Evolutionary conservation across 2,888 invertebrate species (phyloP).

Genomic region (Spodoptera picta): DNA sequence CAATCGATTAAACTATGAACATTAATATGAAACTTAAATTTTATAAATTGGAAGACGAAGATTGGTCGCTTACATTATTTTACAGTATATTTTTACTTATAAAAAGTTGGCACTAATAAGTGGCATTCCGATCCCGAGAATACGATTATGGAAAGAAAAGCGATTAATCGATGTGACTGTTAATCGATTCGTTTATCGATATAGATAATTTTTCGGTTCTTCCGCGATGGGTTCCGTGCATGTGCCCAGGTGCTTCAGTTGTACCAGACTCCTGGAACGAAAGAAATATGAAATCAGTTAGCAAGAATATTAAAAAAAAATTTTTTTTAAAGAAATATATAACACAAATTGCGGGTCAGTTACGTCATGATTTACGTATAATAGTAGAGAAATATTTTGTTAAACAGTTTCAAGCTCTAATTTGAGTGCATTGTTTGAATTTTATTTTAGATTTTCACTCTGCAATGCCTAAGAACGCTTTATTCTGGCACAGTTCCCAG

Average conservation of each 20-base stretch:
- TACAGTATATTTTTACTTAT: constrained; percentile 59
- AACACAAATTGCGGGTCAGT: too few species aligned
- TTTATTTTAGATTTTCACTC: too few species aligned
- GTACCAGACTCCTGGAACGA: constrained; percentile 90
- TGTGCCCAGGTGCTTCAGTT: constrained; percentile 94
- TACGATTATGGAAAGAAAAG: constrained; percentile 67
- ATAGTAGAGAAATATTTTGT: too few species aligned
- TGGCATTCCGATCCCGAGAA: constrained; percentile 61
- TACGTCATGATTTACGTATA: too few species aligned
- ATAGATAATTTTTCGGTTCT: constrained; percentile 95
- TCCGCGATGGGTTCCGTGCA: constrained; percentile 95
- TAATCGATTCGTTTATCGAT: constrained; percentile 81
- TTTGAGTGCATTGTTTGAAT: too few species aligned
- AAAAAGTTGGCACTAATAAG: constrained; percentile 78
- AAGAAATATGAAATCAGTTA: constrained; percentile 10
- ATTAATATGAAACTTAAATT: constrained; percentile 45
- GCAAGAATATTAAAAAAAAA: not conserved
- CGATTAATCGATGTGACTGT: constrained; percentile 68
- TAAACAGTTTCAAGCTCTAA: too few species aligned
- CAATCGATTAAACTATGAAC: constrained; percentile 41
- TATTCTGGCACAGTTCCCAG: too few species aligned
- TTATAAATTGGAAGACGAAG: constrained; percentile 68
- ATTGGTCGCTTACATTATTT: constrained; percentile 64
- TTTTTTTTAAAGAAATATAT: too few species aligned
- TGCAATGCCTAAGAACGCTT: too few species aligned